phyloP scores from a whole-genome alignment of 2,888 invertebrate species.

The Calameuta filiformis region DNA sequence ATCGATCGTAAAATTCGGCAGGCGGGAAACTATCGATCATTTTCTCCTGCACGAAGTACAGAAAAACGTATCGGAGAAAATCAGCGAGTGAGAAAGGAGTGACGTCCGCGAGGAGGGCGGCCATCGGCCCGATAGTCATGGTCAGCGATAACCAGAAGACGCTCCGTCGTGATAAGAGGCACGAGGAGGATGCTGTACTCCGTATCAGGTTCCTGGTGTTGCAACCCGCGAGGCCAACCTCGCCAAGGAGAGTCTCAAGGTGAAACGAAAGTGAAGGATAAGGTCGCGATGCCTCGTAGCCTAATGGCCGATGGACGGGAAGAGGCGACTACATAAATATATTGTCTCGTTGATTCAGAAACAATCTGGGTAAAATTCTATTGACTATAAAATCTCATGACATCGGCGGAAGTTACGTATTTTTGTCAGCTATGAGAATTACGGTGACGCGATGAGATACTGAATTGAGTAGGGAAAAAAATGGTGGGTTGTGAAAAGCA shows the following conservation, averaged over 20 bases:
- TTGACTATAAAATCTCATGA: background rate
- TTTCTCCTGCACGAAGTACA: background rate
- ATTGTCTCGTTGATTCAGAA: background rate
- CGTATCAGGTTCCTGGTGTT: background rate
- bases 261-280: background rate
- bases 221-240: background rate
- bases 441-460: background rate
- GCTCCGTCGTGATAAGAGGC: background rate
- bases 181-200: background rate
- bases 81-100: background rate
- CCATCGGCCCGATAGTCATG: background rate
- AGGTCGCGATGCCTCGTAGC: background rate
- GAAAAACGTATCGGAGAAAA: background rate
- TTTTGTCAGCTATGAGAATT: background rate
- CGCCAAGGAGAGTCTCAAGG: background rate
- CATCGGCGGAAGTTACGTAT: background rate
- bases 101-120: background rate
- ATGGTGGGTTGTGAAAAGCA: background rate
- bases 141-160: background rate
- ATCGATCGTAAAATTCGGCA: background rate
- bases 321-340: background rate
- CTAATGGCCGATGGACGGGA: background rate
- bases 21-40: background rate
- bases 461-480: background rate
- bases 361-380: background rate